Percentiles rank a stretch among this genome's conserved stretches.
Conservation (phyloP, 2,888 invertebrate genomes). For the Belgica antarctica region DNA sequence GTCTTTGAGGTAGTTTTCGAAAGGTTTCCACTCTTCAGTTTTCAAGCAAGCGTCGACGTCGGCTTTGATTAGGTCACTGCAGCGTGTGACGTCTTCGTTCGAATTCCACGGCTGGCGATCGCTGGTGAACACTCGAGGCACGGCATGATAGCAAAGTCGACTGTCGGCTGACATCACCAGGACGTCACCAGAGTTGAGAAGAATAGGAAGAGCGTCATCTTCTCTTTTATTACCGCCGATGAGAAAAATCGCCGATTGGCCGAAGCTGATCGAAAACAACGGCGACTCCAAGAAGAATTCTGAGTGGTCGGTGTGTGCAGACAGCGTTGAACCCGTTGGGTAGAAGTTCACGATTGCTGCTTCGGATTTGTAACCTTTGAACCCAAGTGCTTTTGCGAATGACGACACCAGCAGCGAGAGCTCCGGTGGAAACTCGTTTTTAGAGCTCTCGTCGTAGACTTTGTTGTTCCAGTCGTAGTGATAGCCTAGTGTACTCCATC, state of each 20-base stretch:
- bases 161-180: constrained; percentile 84
- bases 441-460: constrained; percentile 70
- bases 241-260: constrained; percentile 90
- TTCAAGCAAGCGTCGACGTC: constrained; percentile 48
- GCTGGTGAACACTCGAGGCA: constrained; percentile 76
- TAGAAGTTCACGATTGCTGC: constrained; percentile 97
- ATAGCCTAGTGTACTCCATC: constrained; percentile 96
- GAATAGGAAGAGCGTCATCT: constrained; percentile 67
- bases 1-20: constrained; percentile 47
- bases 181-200: constrained; percentile 85
- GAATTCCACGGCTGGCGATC: constrained; percentile 57
- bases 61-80: constrained; percentile 5
- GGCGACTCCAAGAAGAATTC: constrained; percentile 84
- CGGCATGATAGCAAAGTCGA: constrained; percentile 87
- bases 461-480: constrained; percentile 99
- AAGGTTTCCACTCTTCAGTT: constrained; percentile 49
- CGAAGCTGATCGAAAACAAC: constrained; percentile 92
- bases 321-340: constrained; percentile 85
- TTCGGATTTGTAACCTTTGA: constrained; percentile 69
- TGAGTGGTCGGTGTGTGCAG: constrained; percentile 93
- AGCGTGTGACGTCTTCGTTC: constrained; percentile 46
- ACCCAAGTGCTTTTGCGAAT: constrained; percentile 63
- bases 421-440: constrained; percentile 71
- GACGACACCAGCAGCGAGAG: constrained; percentile 64
- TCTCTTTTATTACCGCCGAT: constrained; percentile 77